Percentiles rank a stretch among this genome's conserved stretches.
Conservation (phyloP, 2,888 invertebrate species). For the Noctua comes region DNA sequence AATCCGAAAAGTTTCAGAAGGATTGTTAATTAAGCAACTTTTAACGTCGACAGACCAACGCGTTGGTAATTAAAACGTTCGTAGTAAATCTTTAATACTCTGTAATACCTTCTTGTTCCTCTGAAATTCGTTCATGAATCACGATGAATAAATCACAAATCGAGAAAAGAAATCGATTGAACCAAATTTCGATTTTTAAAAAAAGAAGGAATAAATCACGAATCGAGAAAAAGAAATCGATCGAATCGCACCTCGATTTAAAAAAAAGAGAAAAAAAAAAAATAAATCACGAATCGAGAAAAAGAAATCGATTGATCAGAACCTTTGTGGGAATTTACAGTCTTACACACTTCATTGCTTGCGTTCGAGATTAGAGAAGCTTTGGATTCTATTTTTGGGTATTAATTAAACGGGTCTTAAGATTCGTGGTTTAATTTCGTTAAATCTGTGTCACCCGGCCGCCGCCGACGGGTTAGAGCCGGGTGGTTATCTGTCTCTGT, state of each 20-base stretch:
- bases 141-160: slow-evolving; percentile 15
- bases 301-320: slow-evolving; percentile 35
- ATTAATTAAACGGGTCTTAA: slow-evolving; percentile 50
- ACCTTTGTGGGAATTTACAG: slow-evolving; percentile 22
- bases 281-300: slow-evolving; percentile 13
- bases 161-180: slow-evolving; percentile 37
- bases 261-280: slow-evolving; percentile 19
- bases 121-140: slow-evolving; percentile 32
- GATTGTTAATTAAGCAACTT: slow-evolving; percentile 60
- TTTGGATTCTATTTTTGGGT: slow-evolving; percentile 53
- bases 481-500: slow-evolving; percentile 55
- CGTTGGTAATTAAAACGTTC: too few species aligned
- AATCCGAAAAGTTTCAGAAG: slow-evolving; percentile 48
- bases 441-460: slow-evolving; percentile 54
- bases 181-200: background rate
- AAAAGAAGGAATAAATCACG: too few species aligned
- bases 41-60: slow-evolving; percentile 41
- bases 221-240: too few species aligned
- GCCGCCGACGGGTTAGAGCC: slow-evolving; percentile 36
- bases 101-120: slow-evolving; percentile 35
- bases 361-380: slow-evolving; percentile 31
- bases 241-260: too few species aligned
- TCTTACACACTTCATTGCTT: slow-evolving; percentile 33
- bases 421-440: slow-evolving; percentile 50
- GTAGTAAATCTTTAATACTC: slow-evolving; percentile 53